A percentile compares a stretch with the other conserved stretches of the same genome.
Conservation (phyloP, 2,113 vertebrate genomes). For the Aegotheles bennettii region DNA sequence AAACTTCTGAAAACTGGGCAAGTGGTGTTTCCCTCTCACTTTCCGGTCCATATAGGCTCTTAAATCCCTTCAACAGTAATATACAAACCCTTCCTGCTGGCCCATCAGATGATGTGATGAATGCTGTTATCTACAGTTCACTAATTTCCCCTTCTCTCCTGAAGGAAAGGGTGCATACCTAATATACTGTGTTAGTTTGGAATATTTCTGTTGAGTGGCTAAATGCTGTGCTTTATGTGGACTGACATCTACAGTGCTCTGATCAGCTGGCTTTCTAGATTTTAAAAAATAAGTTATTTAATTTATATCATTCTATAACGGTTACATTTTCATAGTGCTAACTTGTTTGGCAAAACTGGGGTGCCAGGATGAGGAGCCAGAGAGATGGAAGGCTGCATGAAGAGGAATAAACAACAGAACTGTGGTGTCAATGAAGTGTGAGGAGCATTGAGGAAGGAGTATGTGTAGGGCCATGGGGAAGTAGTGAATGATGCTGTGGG, state of each 20-base stretch:
- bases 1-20: neutral
- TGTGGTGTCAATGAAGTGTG: neutral
- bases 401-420: neutral
- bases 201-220: neutral
- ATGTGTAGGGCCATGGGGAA: fast-evolving
- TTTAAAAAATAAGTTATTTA: neutral
- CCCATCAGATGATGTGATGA: neutral
- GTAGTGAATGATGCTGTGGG: neutral
- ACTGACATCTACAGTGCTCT: neutral
- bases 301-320: neutral
- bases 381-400: neutral
- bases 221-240: neutral
- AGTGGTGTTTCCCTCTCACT: neutral
- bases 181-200: neutral
- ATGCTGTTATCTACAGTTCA: neutral
- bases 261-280: neutral
- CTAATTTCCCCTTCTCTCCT: neutral
- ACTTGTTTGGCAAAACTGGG: neutral
- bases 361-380: neutral
- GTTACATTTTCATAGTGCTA: neutral
- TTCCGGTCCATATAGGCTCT: neutral
- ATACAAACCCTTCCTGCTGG: neutral
- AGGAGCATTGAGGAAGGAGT: neutral
- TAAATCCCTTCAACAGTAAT: neutral
- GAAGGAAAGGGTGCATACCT: neutral